Evolutionary conservation across 2,113 vertebrate genomes (phyloP).

Genomic region (Cynocephalus volans): DNA sequence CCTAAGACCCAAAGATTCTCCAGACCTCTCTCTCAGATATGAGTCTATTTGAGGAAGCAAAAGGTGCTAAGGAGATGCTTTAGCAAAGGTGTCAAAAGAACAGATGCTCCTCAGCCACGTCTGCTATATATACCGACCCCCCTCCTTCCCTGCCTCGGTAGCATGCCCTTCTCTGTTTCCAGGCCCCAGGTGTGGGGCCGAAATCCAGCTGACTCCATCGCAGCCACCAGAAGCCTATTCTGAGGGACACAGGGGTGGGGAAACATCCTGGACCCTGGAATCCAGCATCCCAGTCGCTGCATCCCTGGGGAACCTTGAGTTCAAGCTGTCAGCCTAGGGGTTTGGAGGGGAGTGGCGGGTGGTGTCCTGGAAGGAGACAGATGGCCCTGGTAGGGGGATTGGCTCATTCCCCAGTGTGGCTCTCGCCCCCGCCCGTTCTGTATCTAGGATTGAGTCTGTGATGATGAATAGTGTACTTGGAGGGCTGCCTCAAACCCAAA

Average conservation of each 20-base stretch:
- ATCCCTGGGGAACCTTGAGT: slow-evolving; percentile 52
- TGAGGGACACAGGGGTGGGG: neutral
- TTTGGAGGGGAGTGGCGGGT: slow-evolving; percentile 42
- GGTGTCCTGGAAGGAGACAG: slow-evolving; percentile 81
- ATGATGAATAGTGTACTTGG: slow-evolving; percentile 64
- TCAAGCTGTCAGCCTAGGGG: slow-evolving; percentile 66
- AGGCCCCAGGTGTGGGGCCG: slow-evolving; percentile 43
- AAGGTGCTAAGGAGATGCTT: slow-evolving; percentile 74
- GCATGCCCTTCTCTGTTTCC: neutral
- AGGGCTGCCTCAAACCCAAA: slow-evolving; percentile 54
- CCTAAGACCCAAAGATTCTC: neutral
- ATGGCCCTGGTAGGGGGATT: slow-evolving; percentile 78
- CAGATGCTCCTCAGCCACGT: slow-evolving; percentile 79
- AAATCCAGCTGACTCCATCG: neutral
- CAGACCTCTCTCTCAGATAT: slow-evolving; percentile 62
- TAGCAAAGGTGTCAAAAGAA: slow-evolving; percentile 77
- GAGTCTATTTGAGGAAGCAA: slow-evolving; percentile 75
- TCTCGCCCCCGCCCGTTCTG: slow-evolving; percentile 78
- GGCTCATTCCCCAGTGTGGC: slow-evolving; percentile 76
- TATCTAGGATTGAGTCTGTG: slow-evolving; percentile 74
- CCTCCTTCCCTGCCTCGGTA: neutral
- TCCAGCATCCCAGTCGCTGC: neutral
- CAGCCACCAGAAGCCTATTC: neutral
- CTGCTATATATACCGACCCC: slow-evolving; percentile 50
- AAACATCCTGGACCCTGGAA: slow-evolving; percentile 14